Percentiles rank a stretch among this genome's conserved stretches.
These are phyloP conservation scores for Rhabdophis nuchalis DNA, from an alignment of 2,797 vertebrate genomes.

Conservation along the genomic window DNA sequence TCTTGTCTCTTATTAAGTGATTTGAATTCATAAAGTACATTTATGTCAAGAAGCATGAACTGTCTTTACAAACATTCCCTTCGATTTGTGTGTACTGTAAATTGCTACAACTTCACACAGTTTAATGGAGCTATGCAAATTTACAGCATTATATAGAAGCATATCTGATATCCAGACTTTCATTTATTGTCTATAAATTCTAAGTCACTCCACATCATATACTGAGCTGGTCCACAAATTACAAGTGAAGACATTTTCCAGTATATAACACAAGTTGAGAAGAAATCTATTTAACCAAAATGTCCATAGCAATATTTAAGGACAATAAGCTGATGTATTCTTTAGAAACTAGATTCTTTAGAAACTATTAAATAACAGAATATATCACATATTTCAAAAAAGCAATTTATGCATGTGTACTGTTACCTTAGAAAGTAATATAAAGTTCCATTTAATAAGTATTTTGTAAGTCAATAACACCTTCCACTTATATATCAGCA, in stretches of 20 bases:
- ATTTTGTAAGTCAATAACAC: not conserved
- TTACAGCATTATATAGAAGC: constrained; percentile 21
- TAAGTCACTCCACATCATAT: not conserved
- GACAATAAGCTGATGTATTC: not conserved
- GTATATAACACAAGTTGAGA: not conserved
- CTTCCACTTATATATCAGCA: not conserved
- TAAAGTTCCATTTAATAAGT: constrained; percentile 1
- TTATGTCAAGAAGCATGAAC: constrained; percentile 56
- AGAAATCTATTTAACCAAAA: not conserved
- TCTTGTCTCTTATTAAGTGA: constrained; percentile 54
- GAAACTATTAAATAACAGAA: not conserved
- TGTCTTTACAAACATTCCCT: constrained; percentile 37
- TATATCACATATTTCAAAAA: not conserved
- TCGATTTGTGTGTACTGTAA: constrained; percentile 16
- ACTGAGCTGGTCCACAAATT: not conserved
- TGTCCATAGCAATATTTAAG: not conserved
- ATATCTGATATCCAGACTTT: constrained; percentile 17
- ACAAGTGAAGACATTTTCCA: constrained; percentile 1
- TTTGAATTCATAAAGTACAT: constrained; percentile 59
- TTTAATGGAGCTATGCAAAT: constrained; percentile 28
- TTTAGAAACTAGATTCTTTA: not conserved
- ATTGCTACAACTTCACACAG: constrained; percentile 10
- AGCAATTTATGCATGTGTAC: not conserved
- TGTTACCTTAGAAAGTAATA: not conserved
- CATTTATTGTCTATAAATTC: constrained; percentile 20